Conservation (phyloP, 2,888 invertebrate genomes). For the Bombylius major region DNA sequence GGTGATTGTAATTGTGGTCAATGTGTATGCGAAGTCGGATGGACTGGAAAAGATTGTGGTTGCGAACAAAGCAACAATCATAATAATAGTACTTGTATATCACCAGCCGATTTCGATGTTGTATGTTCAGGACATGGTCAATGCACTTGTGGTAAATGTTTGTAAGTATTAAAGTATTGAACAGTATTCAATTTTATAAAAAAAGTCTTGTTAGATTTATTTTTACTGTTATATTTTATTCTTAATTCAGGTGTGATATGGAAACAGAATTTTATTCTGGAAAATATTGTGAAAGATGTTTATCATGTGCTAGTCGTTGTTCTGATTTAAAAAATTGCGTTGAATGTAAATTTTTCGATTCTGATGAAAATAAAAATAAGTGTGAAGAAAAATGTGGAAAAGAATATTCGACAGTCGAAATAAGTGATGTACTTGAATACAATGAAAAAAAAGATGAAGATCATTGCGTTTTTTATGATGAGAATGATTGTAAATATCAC, state of each 20-base stretch:
- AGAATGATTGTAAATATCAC: constrained; percentile 79
- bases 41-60: constrained; percentile 74
- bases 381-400: constrained; percentile 58
- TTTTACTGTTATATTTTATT: neutral
- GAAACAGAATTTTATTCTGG: constrained; percentile 66
- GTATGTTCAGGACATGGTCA: constrained; percentile 69
- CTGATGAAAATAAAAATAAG: constrained; percentile 50
- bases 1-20: constrained; percentile 82
- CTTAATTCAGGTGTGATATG: constrained; percentile 34
- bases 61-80: constrained; percentile 54
- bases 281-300: constrained; percentile 81
- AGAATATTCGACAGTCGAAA: constrained; percentile 41
- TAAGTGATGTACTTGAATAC: constrained; percentile 38
- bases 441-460: constrained; percentile 69
- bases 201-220: no score
- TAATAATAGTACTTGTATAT: constrained; percentile 51
- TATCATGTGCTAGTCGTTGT: constrained; percentile 85
- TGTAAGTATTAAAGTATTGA: constrained; percentile 28
- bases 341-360: constrained; percentile 79
- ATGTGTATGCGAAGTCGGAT: constrained; percentile 69
- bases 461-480: constrained; percentile 71
- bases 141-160: constrained; percentile 85
- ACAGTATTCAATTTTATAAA: no score
- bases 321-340: constrained; percentile 87
- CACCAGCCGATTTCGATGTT: constrained; percentile 47